Conservation (phyloP, 2,888 invertebrate species). For the Itoplectis maculator region DNA sequence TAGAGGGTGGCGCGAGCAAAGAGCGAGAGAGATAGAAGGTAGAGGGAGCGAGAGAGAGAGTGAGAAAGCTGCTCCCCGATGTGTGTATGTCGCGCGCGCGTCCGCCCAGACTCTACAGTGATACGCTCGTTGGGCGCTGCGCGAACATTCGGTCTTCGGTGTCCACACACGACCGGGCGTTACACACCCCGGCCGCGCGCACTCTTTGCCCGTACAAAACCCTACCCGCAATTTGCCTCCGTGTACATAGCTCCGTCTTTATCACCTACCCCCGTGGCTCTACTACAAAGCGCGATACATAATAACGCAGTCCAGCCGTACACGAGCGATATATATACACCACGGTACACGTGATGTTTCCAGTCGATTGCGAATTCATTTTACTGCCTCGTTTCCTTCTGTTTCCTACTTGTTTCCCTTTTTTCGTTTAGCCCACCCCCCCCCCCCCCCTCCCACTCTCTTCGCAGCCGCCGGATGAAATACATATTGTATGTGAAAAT, state of each 20-base stretch:
- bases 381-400: slow-evolving; percentile 11
- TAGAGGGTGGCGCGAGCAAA: slow-evolving; percentile 7
- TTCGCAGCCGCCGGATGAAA: no score
- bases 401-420: neutral
- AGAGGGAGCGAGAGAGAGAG: no score
- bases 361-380: slow-evolving; percentile 21
- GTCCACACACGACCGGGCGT: slow-evolving; percentile 15
- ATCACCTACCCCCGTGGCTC: slow-evolving; percentile 14
- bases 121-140: neutral
- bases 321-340: neutral
- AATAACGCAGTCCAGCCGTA: slow-evolving; percentile 33
- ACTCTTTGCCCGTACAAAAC: slow-evolving; percentile 2
- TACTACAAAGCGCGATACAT: slow-evolving; percentile 28
- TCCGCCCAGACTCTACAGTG: neutral
- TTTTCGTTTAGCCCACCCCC: neutral
- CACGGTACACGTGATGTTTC: slow-evolving; percentile 6
- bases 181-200: slow-evolving; percentile 2
- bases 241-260: slow-evolving; percentile 36
- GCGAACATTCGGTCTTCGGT: slow-evolving; percentile 25
- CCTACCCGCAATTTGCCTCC: slow-evolving; percentile 30
- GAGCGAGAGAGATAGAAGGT: slow-evolving; percentile 4
- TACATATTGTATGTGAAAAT: no score
- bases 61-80: neutral
- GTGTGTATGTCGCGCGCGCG: slow-evolving; percentile 1
- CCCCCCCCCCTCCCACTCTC: no score